phyloP scores from a whole-genome alignment of 2,888 invertebrate genomes.

The Lepidonotus clava region DNA sequence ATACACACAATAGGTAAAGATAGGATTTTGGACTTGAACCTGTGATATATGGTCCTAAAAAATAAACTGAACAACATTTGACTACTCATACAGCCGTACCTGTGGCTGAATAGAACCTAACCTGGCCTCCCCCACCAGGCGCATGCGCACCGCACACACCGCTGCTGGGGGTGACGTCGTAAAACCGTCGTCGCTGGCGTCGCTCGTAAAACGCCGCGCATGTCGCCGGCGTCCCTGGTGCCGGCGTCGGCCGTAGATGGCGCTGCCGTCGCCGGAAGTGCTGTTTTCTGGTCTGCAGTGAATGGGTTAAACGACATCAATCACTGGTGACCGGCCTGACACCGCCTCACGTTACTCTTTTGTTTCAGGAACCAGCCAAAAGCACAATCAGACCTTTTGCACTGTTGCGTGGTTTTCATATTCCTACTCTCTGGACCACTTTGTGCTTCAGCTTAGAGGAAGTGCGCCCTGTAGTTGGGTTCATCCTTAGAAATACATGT shows the following conservation, averaged over 20 bases:
- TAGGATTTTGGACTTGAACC: no score
- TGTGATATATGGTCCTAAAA: no score
- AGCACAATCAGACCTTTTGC: neutral
- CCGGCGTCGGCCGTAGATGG: neutral
- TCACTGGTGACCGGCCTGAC: neutral
- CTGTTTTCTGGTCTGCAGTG: neutral
- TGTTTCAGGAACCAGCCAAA: neutral
- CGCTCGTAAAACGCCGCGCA: neutral
- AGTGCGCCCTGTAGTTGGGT: no score
- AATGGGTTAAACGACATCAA: constrained; percentile 26
- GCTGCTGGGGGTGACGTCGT: constrained; percentile 7
- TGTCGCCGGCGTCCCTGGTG: neutral
- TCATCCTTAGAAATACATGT: no score
- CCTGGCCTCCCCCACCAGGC: no score
- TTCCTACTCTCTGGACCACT: no score
- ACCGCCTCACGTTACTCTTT: neutral
- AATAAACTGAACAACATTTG: no score
- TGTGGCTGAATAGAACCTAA: no score
- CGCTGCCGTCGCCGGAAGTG: constrained; percentile 14
- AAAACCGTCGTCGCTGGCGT: neutral
- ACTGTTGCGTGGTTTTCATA: no score
- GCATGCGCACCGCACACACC: neutral
- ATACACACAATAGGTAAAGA: no score
- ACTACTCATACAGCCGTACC: no score
- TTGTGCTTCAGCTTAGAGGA: no score